phyloP scores from a whole-genome alignment of 2,888 invertebrate genomes.

The Electrophaes corylata region DNA sequence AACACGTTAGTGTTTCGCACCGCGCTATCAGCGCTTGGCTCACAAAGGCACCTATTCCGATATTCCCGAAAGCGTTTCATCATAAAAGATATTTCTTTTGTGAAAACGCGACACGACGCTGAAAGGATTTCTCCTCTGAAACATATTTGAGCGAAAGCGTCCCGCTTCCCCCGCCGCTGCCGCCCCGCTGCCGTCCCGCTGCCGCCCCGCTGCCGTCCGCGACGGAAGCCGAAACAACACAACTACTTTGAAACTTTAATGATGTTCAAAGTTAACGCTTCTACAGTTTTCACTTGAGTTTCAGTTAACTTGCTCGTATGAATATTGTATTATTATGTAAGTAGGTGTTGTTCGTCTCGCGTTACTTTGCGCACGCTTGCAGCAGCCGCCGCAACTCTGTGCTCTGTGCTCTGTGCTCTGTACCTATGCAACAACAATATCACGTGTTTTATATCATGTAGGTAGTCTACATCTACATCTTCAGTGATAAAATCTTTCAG shows the following conservation, averaged over 20 bases:
- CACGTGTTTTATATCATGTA: no score
- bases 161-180: background rate
- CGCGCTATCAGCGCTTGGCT: background rate
- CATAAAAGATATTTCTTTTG: conserved; percentile 10
- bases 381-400: no score
- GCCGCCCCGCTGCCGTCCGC: background rate
- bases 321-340: conserved; percentile 24
- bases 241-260: conserved; percentile 38
- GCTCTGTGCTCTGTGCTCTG: no score
- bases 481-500: no score
- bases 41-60: background rate
- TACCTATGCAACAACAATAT: no score
- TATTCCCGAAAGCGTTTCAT: conserved; percentile 9
- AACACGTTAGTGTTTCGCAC: no score
- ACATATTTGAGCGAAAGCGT: conserved; percentile 18
- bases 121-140: conserved; percentile 14
- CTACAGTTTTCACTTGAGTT: conserved; percentile 34
- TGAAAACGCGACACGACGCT: conserved; percentile 10
- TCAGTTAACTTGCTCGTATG: conserved; percentile 27
- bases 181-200: background rate
- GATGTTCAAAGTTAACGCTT: conserved; percentile 36
- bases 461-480: no score
- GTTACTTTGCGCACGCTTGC: no score
- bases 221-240: conserved; percentile 19
- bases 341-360: background rate